Evolutionary conservation across 2,113 vertebrate genomes (phyloP), one percentile per base, ranked within the genome.

Genomic region (Ornithorhynchus anatinus): DNA sequence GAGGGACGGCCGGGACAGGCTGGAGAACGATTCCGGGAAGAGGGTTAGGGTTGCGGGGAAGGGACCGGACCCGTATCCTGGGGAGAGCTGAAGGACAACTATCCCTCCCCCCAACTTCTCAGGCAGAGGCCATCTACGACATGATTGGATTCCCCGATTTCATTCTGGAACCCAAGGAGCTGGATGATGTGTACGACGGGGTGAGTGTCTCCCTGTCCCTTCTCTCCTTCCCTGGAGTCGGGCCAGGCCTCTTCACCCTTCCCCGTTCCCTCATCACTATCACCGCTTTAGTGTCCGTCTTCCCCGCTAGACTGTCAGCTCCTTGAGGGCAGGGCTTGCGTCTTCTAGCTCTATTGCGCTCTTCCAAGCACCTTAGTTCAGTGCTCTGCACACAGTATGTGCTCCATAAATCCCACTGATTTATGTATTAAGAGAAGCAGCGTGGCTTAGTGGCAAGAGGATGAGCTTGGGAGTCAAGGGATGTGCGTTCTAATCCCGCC

Each of bases 91-190:
- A 42, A 3, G 68, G 52, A 25, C 51, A 16, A 4, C 6, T 29
- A 14, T 5, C 11, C 8, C 15, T 59, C 22, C 19, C 12, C 45
- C 69, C 37, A 60, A 69, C 40, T 69, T 44, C 1, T 0, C 72
- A 99, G 98, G 98, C 97, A 0, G 98, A 99, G 1, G 93, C 97
- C 9, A 98, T 99, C 82, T 99, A 99, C 0, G 97, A 99, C 57
- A 99, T 99, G 98, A 99, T 99, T 2, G 98, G 97, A 39, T 99
- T 99, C 85, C 98, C 98, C 1, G 97, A 99, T 79, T 99, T 99
- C 90, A 99, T 99, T 75, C 89, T 98, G 81, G 97, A 99, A 37
- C 84, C 94, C 57, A 99, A 98, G 81, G 97, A 99, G 77, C 86
- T 99, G 85, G 97, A 99, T 0, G 97, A 99, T 27, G 95, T 99